Base-by-base conservation (phyloP, 2,888 invertebrate species). In the Campoplex nolae region DNA sequence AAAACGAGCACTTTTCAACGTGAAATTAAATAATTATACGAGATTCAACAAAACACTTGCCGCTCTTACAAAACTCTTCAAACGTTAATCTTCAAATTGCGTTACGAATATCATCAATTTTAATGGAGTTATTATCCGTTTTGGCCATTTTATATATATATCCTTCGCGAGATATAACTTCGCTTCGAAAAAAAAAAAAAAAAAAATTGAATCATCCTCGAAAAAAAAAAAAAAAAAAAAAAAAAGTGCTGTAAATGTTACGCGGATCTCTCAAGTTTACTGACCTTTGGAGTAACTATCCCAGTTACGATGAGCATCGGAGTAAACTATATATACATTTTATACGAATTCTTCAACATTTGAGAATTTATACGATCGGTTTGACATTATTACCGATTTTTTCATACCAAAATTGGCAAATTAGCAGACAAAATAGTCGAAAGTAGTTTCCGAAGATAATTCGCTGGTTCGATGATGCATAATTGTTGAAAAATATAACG, bases 21-120 rank as follows among this genome's bases (percentile, higher is more conserved):
- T 4, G 28, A 28, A 54, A 42, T 70, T 62, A 28, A 75, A 62
- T 45, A 45, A 58, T 75, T 75, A 23, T 23, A 62, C 75, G 75
- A 28, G 62, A 23, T 23, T 1, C 23, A 76, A 62, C 42, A 45
- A 76, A 28, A 62, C 28, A n/a, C 23, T 48, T 48, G 28, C 23
- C 23, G 18, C 7, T 45, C 16, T 70, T 70, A 48, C 32, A 70
- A 70, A 70, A 48, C 48, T 13, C 18, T 3, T 45, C 42, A 48
- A 70, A 70, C 28, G 28, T 70, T 45, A 8, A 42, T 68, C 58
- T 58, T 28, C 28, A 28, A 28, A 3, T 13, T 13, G 11, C 28
- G 3, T 28, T 58, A 51, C 18, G 51, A 51, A 18, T 3, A 18
- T 51, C 51, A 51, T 18, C 51, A n/a, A 7, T 51, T 51, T 51